Evolutionary conservation across 1,140 invertebrate genomes (phyloP), one percentile per base, ranked within the genome.

Genomic region (Lordiphosa collinella): DNA sequence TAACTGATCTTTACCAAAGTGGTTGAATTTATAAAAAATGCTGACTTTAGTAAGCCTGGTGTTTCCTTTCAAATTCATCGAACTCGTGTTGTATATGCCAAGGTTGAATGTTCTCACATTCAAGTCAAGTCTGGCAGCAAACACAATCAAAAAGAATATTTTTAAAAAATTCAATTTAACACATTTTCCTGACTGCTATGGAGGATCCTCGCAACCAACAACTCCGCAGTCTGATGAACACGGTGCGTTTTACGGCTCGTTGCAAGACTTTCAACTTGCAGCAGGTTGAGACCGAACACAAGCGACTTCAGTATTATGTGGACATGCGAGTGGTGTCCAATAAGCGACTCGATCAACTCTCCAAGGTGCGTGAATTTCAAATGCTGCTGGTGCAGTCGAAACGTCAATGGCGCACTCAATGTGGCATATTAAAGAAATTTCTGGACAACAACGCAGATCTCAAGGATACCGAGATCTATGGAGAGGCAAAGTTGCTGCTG

Each of bases 181-280:
- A 29, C 10, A 40, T 37, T 29, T 16, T 29, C 9, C 0, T n/a
- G 34, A 12, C 18, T 1, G 0, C n/a, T 2, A 76, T 76, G 66
- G 49, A 25, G 4, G 37, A 66, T 38, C 10, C n/a, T 11, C 41
- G 53, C 10, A 37, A 35, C 12, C 37, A 14, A 2, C 11, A 25
- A 10, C 22, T 76, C 0, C 71, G 56, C 8, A n/a, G 58, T 3
- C 14, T 78, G 4, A 38, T 55, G 3, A 46, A 56, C 2, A 48
- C 44, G 0, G 16, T 62, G 1, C n/a, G 32, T 34, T 76, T 46
- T 5, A 8, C 52, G 0, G 9, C 66, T 12, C 44, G 43, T 6
- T 31, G 35, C 1, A 40, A 49, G 8, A 41, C 49, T 3, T 62
- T 50, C 1, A 35, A 66, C n/a, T 0, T 14, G 6, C 49, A 51